These are phyloP conservation scores for Coelopa frigida DNA, from an alignment of 1,140 invertebrate genomes.

Conservation along the genomic window DNA sequence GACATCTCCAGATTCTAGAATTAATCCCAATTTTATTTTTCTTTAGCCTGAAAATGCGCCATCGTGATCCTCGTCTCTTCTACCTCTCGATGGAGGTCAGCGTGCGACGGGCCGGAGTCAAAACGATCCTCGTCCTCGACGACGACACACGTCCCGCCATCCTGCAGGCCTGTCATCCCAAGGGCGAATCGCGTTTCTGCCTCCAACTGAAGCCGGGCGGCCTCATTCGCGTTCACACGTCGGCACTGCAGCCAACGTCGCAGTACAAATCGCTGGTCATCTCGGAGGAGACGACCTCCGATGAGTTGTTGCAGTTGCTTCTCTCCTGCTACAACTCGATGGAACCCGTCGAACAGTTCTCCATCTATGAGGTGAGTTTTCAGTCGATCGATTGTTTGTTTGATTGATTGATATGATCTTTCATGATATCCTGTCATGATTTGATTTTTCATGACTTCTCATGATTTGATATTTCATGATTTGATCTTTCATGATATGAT, in stretches of 20 bases:
- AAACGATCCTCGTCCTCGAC: constrained; percentile 76
- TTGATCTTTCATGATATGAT: no score
- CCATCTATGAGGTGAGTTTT: constrained; percentile 73
- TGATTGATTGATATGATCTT: no score
- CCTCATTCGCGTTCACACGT: constrained; percentile 84
- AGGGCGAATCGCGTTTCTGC: constrained; percentile 84
- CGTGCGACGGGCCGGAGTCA: constrained; percentile 68
- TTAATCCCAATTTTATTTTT: not conserved
- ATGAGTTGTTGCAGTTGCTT: constrained; percentile 78
- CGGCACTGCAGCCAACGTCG: constrained; percentile 79
- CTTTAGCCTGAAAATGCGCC: constrained; percentile 62
- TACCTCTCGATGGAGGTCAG: constrained; percentile 90
- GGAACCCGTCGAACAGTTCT: constrained; percentile 77
- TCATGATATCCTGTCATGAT: no score
- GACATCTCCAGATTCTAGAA: not conserved
- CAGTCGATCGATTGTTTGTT: no score
- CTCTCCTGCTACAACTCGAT: constrained; percentile 77
- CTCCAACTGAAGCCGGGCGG: constrained; percentile 77
- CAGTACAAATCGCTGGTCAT: constrained; percentile 88
- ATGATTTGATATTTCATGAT: no score
- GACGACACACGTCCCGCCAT: constrained; percentile 82
- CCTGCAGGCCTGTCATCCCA: constrained; percentile 82
- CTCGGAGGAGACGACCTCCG: constrained; percentile 81
- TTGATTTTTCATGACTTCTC: no score
- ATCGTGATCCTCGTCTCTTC: constrained; percentile 85